A percentile compares a stretch with the other conserved stretches of the same genome.
phyloP scores from a whole-genome alignment of 2,797 vertebrate species.

The Brachyalestes nurse region DNA sequence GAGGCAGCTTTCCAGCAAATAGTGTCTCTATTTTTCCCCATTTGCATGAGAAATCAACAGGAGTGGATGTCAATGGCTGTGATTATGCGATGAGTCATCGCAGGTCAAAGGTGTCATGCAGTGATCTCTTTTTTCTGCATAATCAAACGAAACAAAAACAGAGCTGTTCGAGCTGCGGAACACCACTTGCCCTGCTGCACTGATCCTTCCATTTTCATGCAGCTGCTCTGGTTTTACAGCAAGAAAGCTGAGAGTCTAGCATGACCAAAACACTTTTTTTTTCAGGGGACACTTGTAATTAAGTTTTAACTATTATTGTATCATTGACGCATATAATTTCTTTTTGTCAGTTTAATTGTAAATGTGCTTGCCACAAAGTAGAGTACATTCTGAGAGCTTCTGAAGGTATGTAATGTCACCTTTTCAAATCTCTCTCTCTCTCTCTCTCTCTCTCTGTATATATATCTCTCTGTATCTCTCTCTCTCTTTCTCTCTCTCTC shows the following conservation, averaged over 20 bases:
- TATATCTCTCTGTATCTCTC: conserved; percentile 1
- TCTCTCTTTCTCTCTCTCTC: conserved; percentile 13
- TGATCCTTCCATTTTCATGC: background rate
- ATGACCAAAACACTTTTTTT: background rate
- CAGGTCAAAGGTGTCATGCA: conserved; percentile 40
- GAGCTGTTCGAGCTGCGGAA: background rate
- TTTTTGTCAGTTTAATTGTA: background rate
- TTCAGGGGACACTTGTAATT: background rate
- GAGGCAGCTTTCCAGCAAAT: conserved; percentile 30
- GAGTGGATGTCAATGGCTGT: conserved; percentile 38
- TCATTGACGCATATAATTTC: background rate
- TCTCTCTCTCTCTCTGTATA: background rate
- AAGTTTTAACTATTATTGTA: background rate
- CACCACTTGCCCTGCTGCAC: background rate
- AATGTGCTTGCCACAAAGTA: background rate
- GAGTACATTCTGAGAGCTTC: background rate
- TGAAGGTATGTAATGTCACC: background rate
- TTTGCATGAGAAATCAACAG: conserved; percentile 45
- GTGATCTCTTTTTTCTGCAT: conserved; percentile 42
- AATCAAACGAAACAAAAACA: conserved; percentile 48
- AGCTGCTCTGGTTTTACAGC: background rate
- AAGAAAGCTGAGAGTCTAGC: background rate
- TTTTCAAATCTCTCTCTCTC: background rate
- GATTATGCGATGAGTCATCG: conserved; percentile 49
- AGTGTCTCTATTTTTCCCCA: conserved; percentile 25